Evolutionary conservation across 2,888 invertebrate species (phyloP).

Genomic region (Aproaerema taeniolella): DNA sequence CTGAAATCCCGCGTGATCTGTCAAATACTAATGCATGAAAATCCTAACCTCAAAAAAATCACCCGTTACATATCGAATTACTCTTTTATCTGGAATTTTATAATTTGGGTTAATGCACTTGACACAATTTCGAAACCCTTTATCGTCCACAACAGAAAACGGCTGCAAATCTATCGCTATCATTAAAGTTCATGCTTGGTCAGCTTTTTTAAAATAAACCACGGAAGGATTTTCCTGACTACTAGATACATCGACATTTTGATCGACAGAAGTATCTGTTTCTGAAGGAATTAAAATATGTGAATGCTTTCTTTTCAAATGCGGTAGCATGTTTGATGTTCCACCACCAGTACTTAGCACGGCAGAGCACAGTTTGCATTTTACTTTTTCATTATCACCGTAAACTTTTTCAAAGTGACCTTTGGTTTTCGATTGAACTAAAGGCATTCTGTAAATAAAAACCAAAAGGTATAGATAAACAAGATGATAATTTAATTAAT

Average conservation of each 20-base stretch:
- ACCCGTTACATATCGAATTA: constrained; percentile 16
- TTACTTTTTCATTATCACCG: constrained; percentile 3
- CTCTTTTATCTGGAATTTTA: constrained; percentile 17
- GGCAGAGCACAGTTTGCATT: constrained; percentile 11
- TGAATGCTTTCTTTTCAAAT: constrained; percentile 17
- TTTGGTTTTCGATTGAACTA: constrained; percentile 12
- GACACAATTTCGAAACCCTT: constrained; percentile 17
- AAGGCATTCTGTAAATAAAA: constrained; percentile 8
- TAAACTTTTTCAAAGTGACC: constrained; percentile 14
- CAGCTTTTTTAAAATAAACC: constrained; percentile 4
- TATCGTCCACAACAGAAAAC: constrained; percentile 18
- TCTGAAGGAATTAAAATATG: constrained; percentile 6
- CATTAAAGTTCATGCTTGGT: constrained; percentile 14
- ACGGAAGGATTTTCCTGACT: not conserved
- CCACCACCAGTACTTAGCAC: constrained; percentile 15
- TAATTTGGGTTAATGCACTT: constrained; percentile 15
- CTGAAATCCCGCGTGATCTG: no score
- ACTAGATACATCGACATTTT: not conserved
- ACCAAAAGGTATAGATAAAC: no score
- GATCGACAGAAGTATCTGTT: constrained; percentile 1
- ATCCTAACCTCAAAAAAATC: no score
- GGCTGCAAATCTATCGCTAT: constrained; percentile 19
- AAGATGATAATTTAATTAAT: not conserved
- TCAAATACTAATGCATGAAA: no score
- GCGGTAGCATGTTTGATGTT: constrained; percentile 18